Conservation (phyloP, 1,140 invertebrate species). For the Aleiodes sp. region DNA sequence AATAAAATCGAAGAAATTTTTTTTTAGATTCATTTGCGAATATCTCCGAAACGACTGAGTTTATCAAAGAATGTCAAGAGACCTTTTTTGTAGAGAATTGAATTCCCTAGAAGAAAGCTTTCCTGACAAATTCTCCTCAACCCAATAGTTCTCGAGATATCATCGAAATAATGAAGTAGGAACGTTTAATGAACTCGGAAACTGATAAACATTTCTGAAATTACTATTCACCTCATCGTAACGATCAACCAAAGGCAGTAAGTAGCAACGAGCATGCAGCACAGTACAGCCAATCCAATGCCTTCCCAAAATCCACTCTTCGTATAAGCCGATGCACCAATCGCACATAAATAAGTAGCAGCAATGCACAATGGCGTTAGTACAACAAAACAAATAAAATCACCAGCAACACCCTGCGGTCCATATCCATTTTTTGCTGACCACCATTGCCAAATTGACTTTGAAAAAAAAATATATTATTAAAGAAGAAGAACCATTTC, state of each 20-base stretch:
- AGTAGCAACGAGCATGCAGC: conserved; percentile 54
- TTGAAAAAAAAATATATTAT: conserved; percentile 3
- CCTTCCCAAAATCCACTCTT: conserved; percentile 64
- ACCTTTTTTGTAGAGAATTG: too few species aligned
- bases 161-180: too few species aligned
- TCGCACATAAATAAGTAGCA: conserved; percentile 66
- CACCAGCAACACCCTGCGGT: conserved; percentile 62
- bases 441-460: conserved; percentile 61
- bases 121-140: too few species aligned
- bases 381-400: conserved; percentile 65
- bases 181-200: too few species aligned
- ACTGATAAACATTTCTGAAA: neutral
- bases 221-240: conserved; percentile 54
- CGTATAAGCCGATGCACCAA: conserved; percentile 62
- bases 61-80: too few species aligned
- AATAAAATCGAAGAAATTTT: too few species aligned
- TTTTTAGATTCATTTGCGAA: too few species aligned
- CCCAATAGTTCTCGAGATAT: too few species aligned
- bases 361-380: conserved; percentile 67
- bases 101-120: too few species aligned
- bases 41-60: too few species aligned
- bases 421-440: conserved; percentile 49
- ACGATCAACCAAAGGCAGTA: conserved; percentile 61
- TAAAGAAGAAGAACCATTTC: neutral
- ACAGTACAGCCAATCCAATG: conserved; percentile 59